Evolutionary conservation across 2,113 vertebrate genomes (phyloP).

Genomic region (Aldabrachelys gigantea): DNA sequence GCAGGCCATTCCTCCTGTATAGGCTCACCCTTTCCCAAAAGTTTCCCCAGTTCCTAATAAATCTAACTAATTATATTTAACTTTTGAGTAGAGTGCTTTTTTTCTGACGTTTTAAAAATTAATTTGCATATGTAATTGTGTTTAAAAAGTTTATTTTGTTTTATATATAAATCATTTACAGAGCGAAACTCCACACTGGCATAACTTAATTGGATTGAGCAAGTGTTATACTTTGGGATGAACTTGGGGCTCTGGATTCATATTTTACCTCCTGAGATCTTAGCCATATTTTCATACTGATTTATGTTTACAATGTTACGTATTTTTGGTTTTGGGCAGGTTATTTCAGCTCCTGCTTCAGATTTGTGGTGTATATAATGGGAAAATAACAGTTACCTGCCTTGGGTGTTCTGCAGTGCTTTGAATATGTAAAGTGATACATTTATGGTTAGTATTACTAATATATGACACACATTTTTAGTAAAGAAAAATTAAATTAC

Average conservation of each 20-base stretch:
- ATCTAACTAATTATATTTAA: background rate
- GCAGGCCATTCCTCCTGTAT: too few relatives aligned
- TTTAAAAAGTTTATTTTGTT: slow-evolving; percentile 17
- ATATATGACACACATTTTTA: background rate
- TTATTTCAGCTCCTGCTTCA: slow-evolving; percentile 2
- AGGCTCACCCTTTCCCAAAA: too few relatives aligned
- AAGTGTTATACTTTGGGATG: background rate
- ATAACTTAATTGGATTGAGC: slow-evolving; percentile 5
- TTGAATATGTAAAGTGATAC: background rate
- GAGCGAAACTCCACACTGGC: background rate
- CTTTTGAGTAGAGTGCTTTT: slow-evolving; percentile 13
- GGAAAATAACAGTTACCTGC: background rate
- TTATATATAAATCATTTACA: background rate
- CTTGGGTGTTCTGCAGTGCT: background rate
- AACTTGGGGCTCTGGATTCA: background rate
- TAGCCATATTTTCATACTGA: slow-evolving; percentile 42
- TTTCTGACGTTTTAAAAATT: slow-evolving; percentile 3
- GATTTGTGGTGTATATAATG: background rate
- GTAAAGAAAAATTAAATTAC: slow-evolving; percentile 1
- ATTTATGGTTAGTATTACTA: background rate
- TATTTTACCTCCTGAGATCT: slow-evolving; percentile 16
- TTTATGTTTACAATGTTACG: background rate
- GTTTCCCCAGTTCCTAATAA: too few relatives aligned
- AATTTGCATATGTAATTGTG: background rate
- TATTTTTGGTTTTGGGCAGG: background rate